Conservation (phyloP, 2,888 invertebrate genomes). For the Furcula furcula region DNA sequence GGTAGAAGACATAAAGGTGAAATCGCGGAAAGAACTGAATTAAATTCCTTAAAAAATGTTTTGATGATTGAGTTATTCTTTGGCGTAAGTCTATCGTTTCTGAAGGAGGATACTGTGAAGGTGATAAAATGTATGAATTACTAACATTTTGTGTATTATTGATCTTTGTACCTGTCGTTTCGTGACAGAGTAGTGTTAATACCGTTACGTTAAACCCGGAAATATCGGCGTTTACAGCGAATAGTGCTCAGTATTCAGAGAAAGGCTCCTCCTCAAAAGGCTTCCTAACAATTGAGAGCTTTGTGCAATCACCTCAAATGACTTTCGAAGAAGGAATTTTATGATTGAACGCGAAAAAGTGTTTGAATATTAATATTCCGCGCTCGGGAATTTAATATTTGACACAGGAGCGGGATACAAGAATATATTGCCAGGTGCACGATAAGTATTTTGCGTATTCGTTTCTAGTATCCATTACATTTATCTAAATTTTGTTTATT, state of each 20-base stretch:
- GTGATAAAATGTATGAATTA: neutral
- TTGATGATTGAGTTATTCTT: no score
- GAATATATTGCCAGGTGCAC: constrained; percentile 3
- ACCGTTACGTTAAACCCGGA: neutral
- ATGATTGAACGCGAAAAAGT: constrained; percentile 43
- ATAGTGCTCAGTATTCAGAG: constrained; percentile 26
- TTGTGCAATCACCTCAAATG: constrained; percentile 63
- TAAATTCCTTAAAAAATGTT: no score
- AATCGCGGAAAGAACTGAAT: no score
- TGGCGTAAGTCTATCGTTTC: no score
- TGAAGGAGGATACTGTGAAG: no score
- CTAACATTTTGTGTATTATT: no score
- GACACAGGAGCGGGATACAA: constrained; percentile 51
- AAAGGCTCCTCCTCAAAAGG: constrained; percentile 30
- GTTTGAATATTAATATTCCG: constrained; percentile 62
- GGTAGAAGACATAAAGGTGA: no score
- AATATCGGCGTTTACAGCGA: constrained; percentile 21
- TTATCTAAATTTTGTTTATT: no score
- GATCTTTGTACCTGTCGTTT: constrained; percentile 2
- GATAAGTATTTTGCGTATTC: no score
- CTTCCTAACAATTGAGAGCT: constrained; percentile 40
- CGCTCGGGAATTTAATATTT: constrained; percentile 65
- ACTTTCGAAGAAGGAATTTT: constrained; percentile 50
- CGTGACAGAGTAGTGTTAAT: neutral
- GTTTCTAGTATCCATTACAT: no score